Evolutionary conservation across 1,140 invertebrate species (phyloP), one percentile per base, ranked within the genome.

Genomic region (Archivesica marissinica): DNA sequence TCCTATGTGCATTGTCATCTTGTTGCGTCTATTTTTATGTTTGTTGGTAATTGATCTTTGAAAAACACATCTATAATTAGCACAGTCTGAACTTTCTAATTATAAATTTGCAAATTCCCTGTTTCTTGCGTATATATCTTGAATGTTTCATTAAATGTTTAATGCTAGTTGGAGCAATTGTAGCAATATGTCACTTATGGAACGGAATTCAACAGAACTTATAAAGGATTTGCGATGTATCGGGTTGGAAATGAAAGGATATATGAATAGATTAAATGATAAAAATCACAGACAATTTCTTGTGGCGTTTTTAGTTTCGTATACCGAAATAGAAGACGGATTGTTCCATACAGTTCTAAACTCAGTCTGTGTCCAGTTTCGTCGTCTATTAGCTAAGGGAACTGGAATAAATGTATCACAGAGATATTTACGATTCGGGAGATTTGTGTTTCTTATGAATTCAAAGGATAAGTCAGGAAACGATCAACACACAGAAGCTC

Each of bases 221-320:
- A 30, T 59, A 30, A 2, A 59, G 7, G 25, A 15, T 7, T 30
- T 59, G 54, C 54, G 59, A 17, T 33, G 11, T 25, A 33, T 64
- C 30, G 59, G 59, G 15, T 25, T 64, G 9, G 28, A 35, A 15
- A 64, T 64, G 11, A 64, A 64, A 35, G 15, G 1, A 3, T 15
- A 64, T 17, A 64, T 64, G 59, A 64, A 64, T 15, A 33, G n/a
- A 64, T 13, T 64, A 1, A 64, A 35, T 7, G 59, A 33, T 13
- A 35, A 64, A 35, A 64, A 64, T 17, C 59, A 64, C 59, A 64
- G n/a, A 35, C 59, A 64, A 20, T 64, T 64, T 64, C n/a, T 64
- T 13, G 23, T 64, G 4, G 59, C 59, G n/a, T 17, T 30, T 64
- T 7, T 20, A 9, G 13, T 64, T 17, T 35, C 59, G 38, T 11